Percentiles rank a stretch among this genome's conserved stretches.
Conservation (phyloP, 1,140 invertebrate genomes). For the Idris sp. region DNA sequence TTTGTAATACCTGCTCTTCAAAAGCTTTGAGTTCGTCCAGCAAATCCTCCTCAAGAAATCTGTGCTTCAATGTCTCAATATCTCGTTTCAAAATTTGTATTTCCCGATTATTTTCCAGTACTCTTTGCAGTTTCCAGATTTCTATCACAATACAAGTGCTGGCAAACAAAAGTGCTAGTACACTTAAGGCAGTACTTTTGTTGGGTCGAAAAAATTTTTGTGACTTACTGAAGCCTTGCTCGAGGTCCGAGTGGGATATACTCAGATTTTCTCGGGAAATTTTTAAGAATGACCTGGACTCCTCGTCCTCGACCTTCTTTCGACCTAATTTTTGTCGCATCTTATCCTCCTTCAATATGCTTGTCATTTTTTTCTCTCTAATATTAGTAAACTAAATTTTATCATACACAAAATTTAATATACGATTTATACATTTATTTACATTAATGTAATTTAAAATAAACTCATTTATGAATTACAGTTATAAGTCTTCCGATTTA, state of each 20-base stretch:
- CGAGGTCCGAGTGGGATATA: slow-evolving; percentile 70
- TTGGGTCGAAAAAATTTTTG: slow-evolving; percentile 50
- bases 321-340: slow-evolving; percentile 48
- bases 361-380: slow-evolving; percentile 66
- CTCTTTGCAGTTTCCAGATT: slow-evolving; percentile 67
- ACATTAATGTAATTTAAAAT: no score
- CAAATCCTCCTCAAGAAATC: slow-evolving; percentile 67
- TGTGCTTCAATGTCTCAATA: slow-evolving; percentile 70
- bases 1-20: slow-evolving; percentile 69
- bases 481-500: no score
- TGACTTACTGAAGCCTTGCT: slow-evolving; percentile 67
- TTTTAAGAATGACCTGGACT: slow-evolving; percentile 69
- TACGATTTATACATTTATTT: no score
- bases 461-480: no score
- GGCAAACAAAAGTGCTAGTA: slow-evolving; percentile 62
- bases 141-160: slow-evolving; percentile 66
- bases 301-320: slow-evolving; percentile 53
- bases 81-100: slow-evolving; percentile 69
- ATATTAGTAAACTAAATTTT: no score
- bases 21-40: slow-evolving; percentile 71
- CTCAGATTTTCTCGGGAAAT: slow-evolving; percentile 74
- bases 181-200: slow-evolving; percentile 63
- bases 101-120: slow-evolving; percentile 61
- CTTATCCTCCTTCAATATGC: slow-evolving; percentile 61
- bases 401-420: no score